phyloP scores from a whole-genome alignment of 2,888 invertebrate genomes.

The Germaria angustata region DNA sequence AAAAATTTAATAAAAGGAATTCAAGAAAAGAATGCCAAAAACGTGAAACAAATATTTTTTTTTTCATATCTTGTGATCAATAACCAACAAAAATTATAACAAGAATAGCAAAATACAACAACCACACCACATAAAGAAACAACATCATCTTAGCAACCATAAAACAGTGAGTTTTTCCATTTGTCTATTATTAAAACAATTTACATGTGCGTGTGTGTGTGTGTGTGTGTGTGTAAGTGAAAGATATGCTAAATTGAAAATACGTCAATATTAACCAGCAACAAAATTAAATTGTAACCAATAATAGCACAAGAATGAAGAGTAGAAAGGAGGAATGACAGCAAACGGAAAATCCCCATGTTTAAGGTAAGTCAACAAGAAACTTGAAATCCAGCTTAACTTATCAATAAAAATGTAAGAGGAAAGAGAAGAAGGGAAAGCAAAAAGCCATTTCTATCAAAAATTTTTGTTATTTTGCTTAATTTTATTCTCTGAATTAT shows the following conservation, averaged over 20 bases:
- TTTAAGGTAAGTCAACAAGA: slow-evolving; percentile 61
- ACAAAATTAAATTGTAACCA: slow-evolving; percentile 12
- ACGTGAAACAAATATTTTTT: neutral
- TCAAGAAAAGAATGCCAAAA: slow-evolving; percentile 12
- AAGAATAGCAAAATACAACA: neutral
- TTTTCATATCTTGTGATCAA: neutral
- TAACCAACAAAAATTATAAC: neutral
- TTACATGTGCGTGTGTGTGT: neutral
- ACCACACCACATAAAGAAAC: neutral
- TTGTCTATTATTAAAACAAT: neutral
- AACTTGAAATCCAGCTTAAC: slow-evolving; percentile 60
- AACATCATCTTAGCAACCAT: neutral
- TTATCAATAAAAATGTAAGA: slow-evolving; percentile 44
- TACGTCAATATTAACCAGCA: slow-evolving; percentile 38
- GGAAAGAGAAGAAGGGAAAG: neutral
- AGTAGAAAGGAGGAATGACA: slow-evolving; percentile 9
- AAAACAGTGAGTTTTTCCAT: slow-evolving; percentile 3
- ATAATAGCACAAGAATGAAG: neutral
- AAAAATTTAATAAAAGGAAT: slow-evolving; percentile 39
- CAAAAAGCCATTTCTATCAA: neutral
- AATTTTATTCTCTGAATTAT: neutral
- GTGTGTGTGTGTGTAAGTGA: neutral
- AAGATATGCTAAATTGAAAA: too few relatives aligned
- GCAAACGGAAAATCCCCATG: slow-evolving; percentile 12
- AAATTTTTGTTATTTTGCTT: neutral